Base-by-base conservation (phyloP, 1,140 invertebrate genomes). In the Drosophila baimaii region DNA sequence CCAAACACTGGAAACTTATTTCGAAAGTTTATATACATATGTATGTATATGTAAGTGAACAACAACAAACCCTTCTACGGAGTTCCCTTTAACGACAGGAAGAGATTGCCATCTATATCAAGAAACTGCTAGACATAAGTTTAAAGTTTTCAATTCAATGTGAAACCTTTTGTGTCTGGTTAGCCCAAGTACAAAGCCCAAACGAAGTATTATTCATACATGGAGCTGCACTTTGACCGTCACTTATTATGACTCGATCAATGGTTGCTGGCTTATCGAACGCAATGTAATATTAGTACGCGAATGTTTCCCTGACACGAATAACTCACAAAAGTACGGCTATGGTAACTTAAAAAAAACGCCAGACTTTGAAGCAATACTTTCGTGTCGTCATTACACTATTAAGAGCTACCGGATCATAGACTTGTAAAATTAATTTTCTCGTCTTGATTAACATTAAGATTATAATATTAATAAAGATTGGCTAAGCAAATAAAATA, bases 131-230 rank as follows among this genome's bases (percentile, higher is more conserved):
- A 17, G 44, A 21, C 37, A 13, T 13, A 35, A 65, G 21, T 33
- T 23, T 27, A 25, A 23, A 23, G 31, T 19, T 39, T 6, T 21
- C 4, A 37, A 25, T 39, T 39, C 17, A 33, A 7, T 12, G 31
- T 61, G 27, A 58, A 33, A 35, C 25, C 54, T 12, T 13, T 15
- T 6, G 8, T 15, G 23, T 37, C 23, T 46, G 31, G 23, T 13
- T 49, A 9, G 19, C 23, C 8, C 27, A 37, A 49, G 41, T 10
- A 19, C 52, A 39, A 15, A 25, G 27, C 33, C 41, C 41, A 49
- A 33, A 43, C 64, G 49, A 74, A 54, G 41, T 57, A 61, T 84
- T 86, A 85, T 74, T 81, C 77, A 85, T 52, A 35, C 39, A 62
- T 56, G 17, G 43, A 56, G 59, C 56, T 76, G 78, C 65, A 81